These are phyloP conservation scores for Drosophila rubida DNA, from an alignment of 2,888 invertebrate genomes.

Conservation along the genomic window DNA sequence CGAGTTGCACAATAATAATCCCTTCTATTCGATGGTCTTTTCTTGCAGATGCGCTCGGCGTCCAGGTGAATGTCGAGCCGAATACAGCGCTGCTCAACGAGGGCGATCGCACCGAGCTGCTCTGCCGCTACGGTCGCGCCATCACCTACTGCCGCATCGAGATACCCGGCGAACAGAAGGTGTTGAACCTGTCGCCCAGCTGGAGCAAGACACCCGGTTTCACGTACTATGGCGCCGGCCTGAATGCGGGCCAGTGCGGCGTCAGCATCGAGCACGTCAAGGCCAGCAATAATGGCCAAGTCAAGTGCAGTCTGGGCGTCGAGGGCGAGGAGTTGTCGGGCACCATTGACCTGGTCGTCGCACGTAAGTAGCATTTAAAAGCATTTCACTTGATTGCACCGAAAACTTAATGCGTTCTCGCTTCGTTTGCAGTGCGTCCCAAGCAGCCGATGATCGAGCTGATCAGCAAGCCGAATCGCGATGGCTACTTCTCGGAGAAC, in stretches of 20 bases:
- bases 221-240: slow-evolving; percentile 86
- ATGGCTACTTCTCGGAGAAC: slow-evolving; percentile 85
- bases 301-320: slow-evolving; percentile 89
- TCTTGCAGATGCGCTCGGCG: slow-evolving; percentile 79
- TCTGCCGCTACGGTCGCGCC: slow-evolving; percentile 81
- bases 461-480: slow-evolving; percentile 72
- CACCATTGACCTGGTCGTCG: slow-evolving; percentile 88
- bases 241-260: slow-evolving; percentile 90
- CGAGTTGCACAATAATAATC: slow-evolving; percentile 31
- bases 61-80: slow-evolving; percentile 82
- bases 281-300: slow-evolving; percentile 89
- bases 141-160: slow-evolving; percentile 85
- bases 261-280: slow-evolving; percentile 88
- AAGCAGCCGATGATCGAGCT: slow-evolving; percentile 82
- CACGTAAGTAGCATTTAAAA: slow-evolving; percentile 87
- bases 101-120: slow-evolving; percentile 82
- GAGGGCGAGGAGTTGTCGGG: slow-evolving; percentile 87
- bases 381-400: not conserved
- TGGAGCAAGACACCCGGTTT: slow-evolving; percentile 85
- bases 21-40: slow-evolving; percentile 20
- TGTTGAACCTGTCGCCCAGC: slow-evolving; percentile 86
- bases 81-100: slow-evolving; percentile 82
- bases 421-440: slow-evolving; percentile 77
- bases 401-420: no score
- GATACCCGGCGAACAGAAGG: slow-evolving; percentile 85